Base-by-base conservation (phyloP, 2,888 invertebrate genomes). In the Campoplex nolae region DNA sequence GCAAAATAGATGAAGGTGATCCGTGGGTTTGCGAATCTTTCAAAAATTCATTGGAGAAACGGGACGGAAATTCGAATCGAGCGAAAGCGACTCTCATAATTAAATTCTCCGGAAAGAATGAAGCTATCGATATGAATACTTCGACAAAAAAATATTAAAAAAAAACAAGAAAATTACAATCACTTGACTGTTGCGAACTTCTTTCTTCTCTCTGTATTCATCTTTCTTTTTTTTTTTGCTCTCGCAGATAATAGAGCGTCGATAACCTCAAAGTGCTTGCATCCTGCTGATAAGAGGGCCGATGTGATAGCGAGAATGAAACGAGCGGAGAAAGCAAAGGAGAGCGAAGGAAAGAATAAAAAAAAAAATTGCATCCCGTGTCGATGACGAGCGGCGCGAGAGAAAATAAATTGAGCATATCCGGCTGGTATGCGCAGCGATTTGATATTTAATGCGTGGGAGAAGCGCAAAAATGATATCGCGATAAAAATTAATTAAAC, bases 261-360 rank as follows among this genome's bases (percentile, higher is more conserved):
- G 86, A 86, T 86, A 86, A 81, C 76, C 75, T 16, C 76, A 23
- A 71, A 71, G 70, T 83, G 51, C 73, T 45, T 28, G 76, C 86
- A 86, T 86, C 83, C 86, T 83, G 86, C 48, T 71, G 86, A 83
- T 56, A 79, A 75, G 79, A 83, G 58, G 38, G 75, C 42, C 23
- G 62, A 42, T 18, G 70, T 16, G 74, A 54, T 45, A 48, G 35
- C 11, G 32, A 71, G 65, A 73, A 35, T 3, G 23, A 71, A 32
- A 32, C 32, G 62, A 62, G 62, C 62, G 62, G 32, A 62, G 62
- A 62, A 32, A 32, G 62, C 62, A 62, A 62, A 62, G n/a, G n/a
- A 73, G 35, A 73, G n/a, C 28, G 32, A 28, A 35, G 13, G 28
- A 32, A 62, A 32, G 8, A 74, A 71, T 35, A 23, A 23, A 74